Evolutionary conservation across 2,888 invertebrate species (phyloP), one percentile per base, ranked within the genome.

Genomic region (Listrodromus nycthemerus): DNA sequence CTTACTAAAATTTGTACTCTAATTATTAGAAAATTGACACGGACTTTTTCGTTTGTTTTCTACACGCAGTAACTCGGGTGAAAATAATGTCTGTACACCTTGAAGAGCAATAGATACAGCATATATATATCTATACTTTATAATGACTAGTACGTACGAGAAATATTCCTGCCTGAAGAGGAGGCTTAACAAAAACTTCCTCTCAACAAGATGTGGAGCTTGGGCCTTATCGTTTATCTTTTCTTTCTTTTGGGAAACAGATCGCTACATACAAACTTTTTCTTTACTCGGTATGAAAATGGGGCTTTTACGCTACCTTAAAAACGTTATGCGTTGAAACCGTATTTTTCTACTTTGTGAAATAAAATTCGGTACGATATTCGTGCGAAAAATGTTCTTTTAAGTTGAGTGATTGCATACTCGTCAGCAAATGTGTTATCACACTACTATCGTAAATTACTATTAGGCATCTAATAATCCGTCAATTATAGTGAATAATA

Each of bases 11-110:
- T 19, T 65, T 37, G 65, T 65, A 65, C 65, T 65, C 19, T 37
- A 21, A 65, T 65, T 55, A 13, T 65, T 65, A 65, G 37, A 65
- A 30, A 80, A 61, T 50, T 24, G 24, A 24, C 37, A 27, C 16
- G 5, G 50, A 5, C n/a, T 30, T 45, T 58, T 16, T 24, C 33
- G 1, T 27, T 16, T 21, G 41, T 37, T 77, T 55, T 74, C 61
- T 58, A 24, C 16, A 21, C 55, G 8, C n/a, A 55, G 24, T 61
- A 30, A 8, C 2, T 37, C 61, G 61, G 6, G 61, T 61, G 30
- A 30, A 61, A 61, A 61, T 30, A 61, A 37, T 65, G 7, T 19
- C 33, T 65, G 33, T 65, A 19, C 21, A 37, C 21, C 10, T 65
- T 65, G 65, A 37, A 37, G 37, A 65, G 21, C 37, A 37, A 37